Conservation (phyloP, 2,113 vertebrate genomes). For the Oreotrochilus melanogaster region DNA sequence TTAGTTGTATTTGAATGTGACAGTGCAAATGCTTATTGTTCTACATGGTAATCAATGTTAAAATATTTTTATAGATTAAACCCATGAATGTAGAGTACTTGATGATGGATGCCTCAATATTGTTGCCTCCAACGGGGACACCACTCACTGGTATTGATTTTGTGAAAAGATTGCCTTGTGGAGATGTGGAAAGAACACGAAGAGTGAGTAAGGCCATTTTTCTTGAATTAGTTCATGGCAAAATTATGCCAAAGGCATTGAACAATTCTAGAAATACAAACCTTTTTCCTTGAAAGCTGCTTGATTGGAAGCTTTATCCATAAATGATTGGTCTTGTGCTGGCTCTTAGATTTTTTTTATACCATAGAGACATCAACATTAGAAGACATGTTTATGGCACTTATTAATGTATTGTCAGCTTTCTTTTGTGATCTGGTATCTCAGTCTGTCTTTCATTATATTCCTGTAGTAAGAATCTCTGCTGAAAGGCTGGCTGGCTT, state of each 20-base stretch:
- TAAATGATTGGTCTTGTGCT: background rate
- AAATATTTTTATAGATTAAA: constrained; percentile 85
- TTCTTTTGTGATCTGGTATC: background rate
- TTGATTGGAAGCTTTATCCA: background rate
- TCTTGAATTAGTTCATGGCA: background rate
- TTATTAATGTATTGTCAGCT: background rate
- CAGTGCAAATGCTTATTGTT: background rate
- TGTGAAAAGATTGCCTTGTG: constrained; percentile 95
- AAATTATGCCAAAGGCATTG: background rate
- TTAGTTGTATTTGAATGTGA: background rate
- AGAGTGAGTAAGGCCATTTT: constrained; percentile 78
- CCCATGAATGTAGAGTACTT: constrained; percentile 97
- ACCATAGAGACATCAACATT: background rate
- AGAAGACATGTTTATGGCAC: background rate
- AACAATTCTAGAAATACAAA: background rate
- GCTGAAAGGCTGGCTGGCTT: background rate
- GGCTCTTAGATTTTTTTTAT: background rate
- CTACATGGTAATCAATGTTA: background rate
- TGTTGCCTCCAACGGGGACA: constrained; percentile 95
- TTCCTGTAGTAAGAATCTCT: background rate
- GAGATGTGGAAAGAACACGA: constrained; percentile 94
- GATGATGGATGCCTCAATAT: constrained; percentile 98
- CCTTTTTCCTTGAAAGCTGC: background rate
- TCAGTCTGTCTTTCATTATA: background rate
- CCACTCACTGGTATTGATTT: constrained; percentile 98